Evolutionary conservation across 2,797 vertebrate genomes (phyloP), one percentile per base, ranked within the genome.

Genomic region (Somateria mollissima): DNA sequence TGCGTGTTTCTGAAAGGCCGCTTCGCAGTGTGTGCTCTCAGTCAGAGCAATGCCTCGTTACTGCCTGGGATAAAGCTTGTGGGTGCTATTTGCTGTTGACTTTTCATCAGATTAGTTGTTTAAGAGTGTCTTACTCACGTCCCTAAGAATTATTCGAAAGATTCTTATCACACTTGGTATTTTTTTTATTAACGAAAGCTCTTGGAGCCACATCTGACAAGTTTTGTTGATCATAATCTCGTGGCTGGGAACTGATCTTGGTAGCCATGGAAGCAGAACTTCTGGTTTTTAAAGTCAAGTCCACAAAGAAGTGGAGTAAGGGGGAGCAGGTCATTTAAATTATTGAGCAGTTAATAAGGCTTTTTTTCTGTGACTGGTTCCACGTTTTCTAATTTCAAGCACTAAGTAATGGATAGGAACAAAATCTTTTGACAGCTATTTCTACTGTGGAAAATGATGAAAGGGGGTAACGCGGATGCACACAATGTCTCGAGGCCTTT

Each of bases 211-310:
- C 80, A 96, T 96, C 93, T 95, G 96, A 71, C 84, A 90, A 91
- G 69, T 87, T 95, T 95, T 96, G 95, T 96, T 97, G 95, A 96
- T 96, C 76, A 74, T 70, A 91, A 88, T 95, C 89, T 96, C 57
- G 36, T 90, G 72, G 17, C 78, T 95, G 61, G 49, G 90, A 94
- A 49, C 77, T 89, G 86, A 90, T 96, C n/a, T 95, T 69, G 76
- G 96, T 96, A 94, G 86, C 95, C 77, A 96, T 94, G 82, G 95
- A 94, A 96, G 96, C 93, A 37, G 64, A 79, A 62, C 12, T 57
- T 67, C 39, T 69, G 49, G 36, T 53, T 71, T 89, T 91, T 90
- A 79, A 94, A 60, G 21, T 79, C 84, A 79, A 84, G 58, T 91
- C 60, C 62, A 80, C 77, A 60, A 85, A 70, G 4, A 81, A 84